phyloP scores from a whole-genome alignment of 2,888 invertebrate genomes.

The Steinernema scapterisci region DNA sequence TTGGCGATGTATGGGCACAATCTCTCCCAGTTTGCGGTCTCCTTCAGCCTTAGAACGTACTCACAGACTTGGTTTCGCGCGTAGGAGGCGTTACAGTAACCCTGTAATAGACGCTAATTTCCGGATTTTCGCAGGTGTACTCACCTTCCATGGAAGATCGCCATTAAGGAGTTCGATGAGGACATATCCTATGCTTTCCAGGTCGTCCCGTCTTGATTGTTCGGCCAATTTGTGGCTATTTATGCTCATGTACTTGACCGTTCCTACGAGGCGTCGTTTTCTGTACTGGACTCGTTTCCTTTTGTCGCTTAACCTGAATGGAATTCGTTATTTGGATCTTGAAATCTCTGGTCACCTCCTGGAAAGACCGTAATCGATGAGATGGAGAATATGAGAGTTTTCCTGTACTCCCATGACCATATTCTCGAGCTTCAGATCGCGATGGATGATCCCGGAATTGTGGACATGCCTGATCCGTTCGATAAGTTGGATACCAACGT shows the following conservation, averaged over 20 bases:
- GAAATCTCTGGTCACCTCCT: not conserved
- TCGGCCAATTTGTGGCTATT: constrained; percentile 54
- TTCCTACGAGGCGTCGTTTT: constrained; percentile 46
- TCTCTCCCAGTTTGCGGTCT: constrained; percentile 45
- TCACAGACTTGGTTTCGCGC: constrained; percentile 7
- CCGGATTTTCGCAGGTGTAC: not conserved
- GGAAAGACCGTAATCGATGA: constrained; percentile 17
- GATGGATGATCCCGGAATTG: constrained; percentile 20
- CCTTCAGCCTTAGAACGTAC: constrained; percentile 45
- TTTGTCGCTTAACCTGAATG: not conserved
- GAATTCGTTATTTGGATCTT: constrained; percentile 2
- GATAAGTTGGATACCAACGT: constrained; percentile 52
- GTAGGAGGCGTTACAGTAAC: constrained; percentile 9
- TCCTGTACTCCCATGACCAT: constrained; percentile 30
- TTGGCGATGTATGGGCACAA: constrained; percentile 50
- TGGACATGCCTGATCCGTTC: constrained; percentile 51
- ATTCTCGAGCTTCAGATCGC: constrained; percentile 10
- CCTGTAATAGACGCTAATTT: not conserved
- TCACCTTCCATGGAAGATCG: constrained; percentile 53
- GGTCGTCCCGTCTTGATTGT: constrained; percentile 51
- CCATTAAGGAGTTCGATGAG: constrained; percentile 53
- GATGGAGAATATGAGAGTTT: constrained; percentile 13
- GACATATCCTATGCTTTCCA: constrained; percentile 57
- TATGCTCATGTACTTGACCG: constrained; percentile 57
- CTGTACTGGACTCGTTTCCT: not conserved